Percentiles rank a stretch among this genome's conserved stretches.
phyloP scores from a whole-genome alignment of 2,888 invertebrate genomes.

The Priocnemis perturbator region DNA sequence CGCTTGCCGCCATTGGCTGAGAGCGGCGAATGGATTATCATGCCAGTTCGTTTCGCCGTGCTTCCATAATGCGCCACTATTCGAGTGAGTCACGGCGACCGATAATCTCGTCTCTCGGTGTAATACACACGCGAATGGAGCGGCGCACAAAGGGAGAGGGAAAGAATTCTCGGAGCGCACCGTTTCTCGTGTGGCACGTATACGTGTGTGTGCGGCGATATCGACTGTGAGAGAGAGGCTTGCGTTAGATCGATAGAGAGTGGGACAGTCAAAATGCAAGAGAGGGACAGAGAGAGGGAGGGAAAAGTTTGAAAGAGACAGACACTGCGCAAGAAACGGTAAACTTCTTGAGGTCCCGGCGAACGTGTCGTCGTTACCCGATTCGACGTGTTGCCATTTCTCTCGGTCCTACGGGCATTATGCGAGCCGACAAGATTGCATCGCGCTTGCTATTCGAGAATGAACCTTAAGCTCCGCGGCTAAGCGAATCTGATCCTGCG shows the following conservation, averaged over 20 bases:
- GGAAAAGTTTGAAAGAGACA: slow-evolving; percentile 11
- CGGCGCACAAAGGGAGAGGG: slow-evolving; percentile 17
- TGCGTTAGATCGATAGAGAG: slow-evolving; percentile 16
- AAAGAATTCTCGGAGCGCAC: slow-evolving; percentile 25
- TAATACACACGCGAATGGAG: slow-evolving; percentile 40
- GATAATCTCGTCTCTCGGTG: slow-evolving; percentile 47
- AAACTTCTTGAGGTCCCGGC: slow-evolving; percentile 48
- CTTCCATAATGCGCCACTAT: slow-evolving; percentile 35
- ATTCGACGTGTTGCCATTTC: slow-evolving; percentile 17
- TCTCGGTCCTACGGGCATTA: slow-evolving; percentile 24
- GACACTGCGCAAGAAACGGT: slow-evolving; percentile 55
- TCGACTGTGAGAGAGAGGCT: too few relatives aligned
- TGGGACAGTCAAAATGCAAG: slow-evolving; percentile 4
- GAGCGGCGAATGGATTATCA: slow-evolving; percentile 41
- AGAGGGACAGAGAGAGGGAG: slow-evolving; percentile 19
- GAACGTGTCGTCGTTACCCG: slow-evolving; percentile 37
- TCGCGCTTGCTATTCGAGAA: slow-evolving; percentile 36
- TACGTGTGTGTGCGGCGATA: too few relatives aligned
- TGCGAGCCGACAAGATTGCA: slow-evolving; percentile 39
- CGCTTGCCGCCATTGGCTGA: slow-evolving; percentile 9
- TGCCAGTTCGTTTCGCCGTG: slow-evolving; percentile 20
- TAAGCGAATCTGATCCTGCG: slow-evolving; percentile 22
- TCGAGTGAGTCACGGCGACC: slow-evolving; percentile 51
- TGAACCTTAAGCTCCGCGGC: slow-evolving; percentile 20
- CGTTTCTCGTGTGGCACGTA: slow-evolving; percentile 34